Conservation (phyloP, 2,888 invertebrate genomes). For the Thecophora atra region DNA sequence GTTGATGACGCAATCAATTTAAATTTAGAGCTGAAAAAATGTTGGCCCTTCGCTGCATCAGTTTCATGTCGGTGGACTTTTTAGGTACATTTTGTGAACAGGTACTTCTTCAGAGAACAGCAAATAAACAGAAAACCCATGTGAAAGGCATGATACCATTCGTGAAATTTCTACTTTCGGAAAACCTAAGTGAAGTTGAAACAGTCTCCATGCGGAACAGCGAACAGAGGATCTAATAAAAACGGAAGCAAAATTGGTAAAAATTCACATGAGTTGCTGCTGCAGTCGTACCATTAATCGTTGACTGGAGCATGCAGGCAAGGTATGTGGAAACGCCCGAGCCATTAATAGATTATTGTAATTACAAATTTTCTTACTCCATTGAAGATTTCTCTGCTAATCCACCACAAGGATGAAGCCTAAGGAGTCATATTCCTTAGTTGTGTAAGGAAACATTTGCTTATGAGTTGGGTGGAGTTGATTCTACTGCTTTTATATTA, state of each 20-base stretch:
- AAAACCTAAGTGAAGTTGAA: not conserved
- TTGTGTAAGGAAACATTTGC: too few species aligned
- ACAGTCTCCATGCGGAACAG: too few species aligned
- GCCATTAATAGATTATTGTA: conserved; percentile 18
- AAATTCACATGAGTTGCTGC: conserved; percentile 22
- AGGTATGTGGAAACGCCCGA: not conserved
- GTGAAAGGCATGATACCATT: conserved; percentile 13
- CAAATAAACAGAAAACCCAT: conserved; percentile 9
- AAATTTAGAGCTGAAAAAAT: not conserved
- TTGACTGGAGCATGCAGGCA: not conserved
- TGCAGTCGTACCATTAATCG: conserved; percentile 11
- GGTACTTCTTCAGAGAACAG: not conserved
- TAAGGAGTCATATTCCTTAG: not conserved
- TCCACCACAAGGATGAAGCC: not conserved
- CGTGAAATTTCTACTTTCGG: conserved; percentile 1
- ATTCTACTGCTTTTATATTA: not conserved
- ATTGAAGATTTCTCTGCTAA: conserved; percentile 26
- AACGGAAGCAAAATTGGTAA: not conserved
- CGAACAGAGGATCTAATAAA: not conserved
- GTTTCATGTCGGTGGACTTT: not conserved
- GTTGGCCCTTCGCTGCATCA: not conserved
- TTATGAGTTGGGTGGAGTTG: not conserved
- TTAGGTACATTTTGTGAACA: conserved; percentile 1
- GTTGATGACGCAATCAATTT: too few species aligned
- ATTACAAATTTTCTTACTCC: conserved; percentile 32